A percentile compares a stretch with the other conserved stretches of the same genome.
Conservation (phyloP, 2,888 invertebrate species). For the Sarcophaga subvicina region DNA sequence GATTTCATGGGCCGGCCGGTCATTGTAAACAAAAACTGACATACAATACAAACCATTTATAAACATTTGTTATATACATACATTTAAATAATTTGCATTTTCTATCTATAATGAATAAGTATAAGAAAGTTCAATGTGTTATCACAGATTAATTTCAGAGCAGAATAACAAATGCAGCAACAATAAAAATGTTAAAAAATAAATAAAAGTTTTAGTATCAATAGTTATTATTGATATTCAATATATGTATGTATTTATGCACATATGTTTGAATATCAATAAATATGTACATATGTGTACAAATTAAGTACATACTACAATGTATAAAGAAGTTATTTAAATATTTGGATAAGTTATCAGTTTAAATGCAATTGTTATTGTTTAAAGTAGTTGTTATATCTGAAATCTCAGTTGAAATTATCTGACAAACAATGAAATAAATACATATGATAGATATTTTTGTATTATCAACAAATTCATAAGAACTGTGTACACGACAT, state of each 20-base stretch:
- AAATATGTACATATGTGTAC: too few species aligned
- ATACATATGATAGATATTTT: too few species aligned
- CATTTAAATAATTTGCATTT: neutral
- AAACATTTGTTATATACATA: slow-evolving; percentile 7
- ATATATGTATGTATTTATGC: neutral
- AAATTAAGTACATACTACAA: too few species aligned
- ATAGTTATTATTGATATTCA: neutral
- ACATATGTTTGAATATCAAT: neutral
- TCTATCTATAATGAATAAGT: neutral
- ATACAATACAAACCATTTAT: neutral
- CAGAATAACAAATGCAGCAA: neutral
- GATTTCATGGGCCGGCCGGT: neutral
- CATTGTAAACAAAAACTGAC: neutral
- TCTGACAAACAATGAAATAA: too few species aligned
- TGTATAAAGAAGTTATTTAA: too few species aligned
- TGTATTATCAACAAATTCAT: too few species aligned
- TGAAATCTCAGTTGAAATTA: too few species aligned
- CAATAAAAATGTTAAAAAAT: neutral
- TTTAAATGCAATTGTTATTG: too few species aligned
- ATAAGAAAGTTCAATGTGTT: slow-evolving; percentile 50
- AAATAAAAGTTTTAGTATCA: neutral
- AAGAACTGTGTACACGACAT: too few species aligned
- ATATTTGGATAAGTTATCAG: too few species aligned
- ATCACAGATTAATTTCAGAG: slow-evolving; percentile 18
- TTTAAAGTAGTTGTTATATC: too few species aligned